Evolutionary conservation across 2,888 invertebrate genomes (phyloP).

Genomic region (Stomorhina lunata): DNA sequence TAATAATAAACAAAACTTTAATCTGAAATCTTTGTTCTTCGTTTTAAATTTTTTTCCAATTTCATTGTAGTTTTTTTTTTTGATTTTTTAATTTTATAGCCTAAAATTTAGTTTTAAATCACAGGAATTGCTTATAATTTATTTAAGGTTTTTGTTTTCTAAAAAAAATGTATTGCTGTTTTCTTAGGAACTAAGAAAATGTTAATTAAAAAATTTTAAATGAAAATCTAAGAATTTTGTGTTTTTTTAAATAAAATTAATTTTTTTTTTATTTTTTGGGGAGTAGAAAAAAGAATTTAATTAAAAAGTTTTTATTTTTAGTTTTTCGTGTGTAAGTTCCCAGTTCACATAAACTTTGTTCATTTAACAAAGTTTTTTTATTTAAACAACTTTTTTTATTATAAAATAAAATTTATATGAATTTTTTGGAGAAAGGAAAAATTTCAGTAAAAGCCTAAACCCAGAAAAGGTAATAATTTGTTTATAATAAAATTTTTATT

Average conservation of each 20-base stretch:
- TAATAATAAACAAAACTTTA: slow-evolving; percentile 37
- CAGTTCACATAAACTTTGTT: slow-evolving; percentile 6
- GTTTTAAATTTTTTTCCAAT: no score
- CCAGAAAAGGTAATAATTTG: background rate
- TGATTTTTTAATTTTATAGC: slow-evolving; percentile 37
- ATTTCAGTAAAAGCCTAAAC: slow-evolving; percentile 5
- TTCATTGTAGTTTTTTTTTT: background rate
- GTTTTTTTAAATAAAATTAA: background rate
- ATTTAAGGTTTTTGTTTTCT: slow-evolving; percentile 26
- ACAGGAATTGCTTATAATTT: slow-evolving; percentile 50
- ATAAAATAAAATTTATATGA: no score
- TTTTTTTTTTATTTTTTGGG: background rate
- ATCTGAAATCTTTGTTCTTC: slow-evolving; percentile 30
- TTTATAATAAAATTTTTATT: background rate
- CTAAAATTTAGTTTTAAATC: slow-evolving; percentile 57
- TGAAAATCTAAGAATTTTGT: background rate
- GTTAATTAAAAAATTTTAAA: slow-evolving; percentile 42
- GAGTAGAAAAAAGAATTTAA: slow-evolving; percentile 13
- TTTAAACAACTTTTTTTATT: background rate
- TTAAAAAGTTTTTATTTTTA: slow-evolving; percentile 17
- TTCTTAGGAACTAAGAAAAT: slow-evolving; percentile 28
- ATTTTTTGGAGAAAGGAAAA: no score
- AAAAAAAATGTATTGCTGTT: no score
- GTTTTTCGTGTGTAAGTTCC: background rate
- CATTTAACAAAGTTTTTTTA: slow-evolving; percentile 11